Evolutionary conservation across 2,113 vertebrate genomes (phyloP), one percentile per base, ranked within the genome.

Genomic region (Oncorhynchus tshawytscha): DNA sequence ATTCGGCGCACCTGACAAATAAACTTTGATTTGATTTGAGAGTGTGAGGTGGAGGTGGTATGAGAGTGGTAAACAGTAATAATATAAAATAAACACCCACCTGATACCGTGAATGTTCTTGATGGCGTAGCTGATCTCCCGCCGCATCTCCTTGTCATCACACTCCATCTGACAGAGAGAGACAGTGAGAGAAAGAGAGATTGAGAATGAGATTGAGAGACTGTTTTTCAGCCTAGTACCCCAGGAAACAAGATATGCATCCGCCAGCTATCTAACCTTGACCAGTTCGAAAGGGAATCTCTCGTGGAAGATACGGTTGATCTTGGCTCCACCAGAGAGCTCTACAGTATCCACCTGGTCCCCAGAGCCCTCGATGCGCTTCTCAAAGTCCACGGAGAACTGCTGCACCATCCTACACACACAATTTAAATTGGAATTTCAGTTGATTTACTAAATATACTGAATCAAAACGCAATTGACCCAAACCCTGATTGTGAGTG

Each of bases 31-130:
- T 34, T 34, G 31, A 6, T 31, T 34, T 34, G 39, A 11, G 39
- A 45, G 9, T 45, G 9, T 11, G 39, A 45, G 39, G 39, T 45
- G 39, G 39, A 45, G 39, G 39, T 45, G 39, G 39, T 45, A 45
- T 20, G 59, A 8, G 59, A 29, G 25, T 49, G 6, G 24, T 57
- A 31, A 48, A n/a, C 27, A 67, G 66, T 67, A 67, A 49, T 45
- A 49, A 29, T 13, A 34, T 7, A 7, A 39, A 39, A 39, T 18
- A 4, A 57, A 45, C 72, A 87, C 91, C 89, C 92, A 95, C 96
- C 96, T 96, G 93, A 98, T 96, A 13, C 96, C 96, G 0, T 98
- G 96, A 71, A 98, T 98, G 91, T 98, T 98, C 93, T 97, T 97
- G 90, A 98, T 98, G 72, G 97, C 97, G n/a, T 97, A 98, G 88